Evolutionary conservation across 2,888 invertebrate species (phyloP), one percentile per base, ranked within the genome.

Genomic region (Rhaphigaster nebulosa): DNA sequence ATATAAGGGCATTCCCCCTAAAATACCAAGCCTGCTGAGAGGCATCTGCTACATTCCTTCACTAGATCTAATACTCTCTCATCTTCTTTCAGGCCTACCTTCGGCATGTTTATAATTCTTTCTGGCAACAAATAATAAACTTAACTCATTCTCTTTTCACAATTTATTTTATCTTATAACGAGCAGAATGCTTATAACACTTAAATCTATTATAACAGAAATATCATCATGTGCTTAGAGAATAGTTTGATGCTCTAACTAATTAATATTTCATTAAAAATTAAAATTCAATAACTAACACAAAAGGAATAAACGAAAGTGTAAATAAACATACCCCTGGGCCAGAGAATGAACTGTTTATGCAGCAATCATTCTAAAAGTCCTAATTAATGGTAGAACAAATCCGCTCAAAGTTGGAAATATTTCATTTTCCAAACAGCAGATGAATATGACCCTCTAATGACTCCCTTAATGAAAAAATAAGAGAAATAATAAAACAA

Each of bases 1-100:
- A 76, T 38, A 76, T 76, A 76, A 76, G 70, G 70, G 34, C 70
- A 38, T 76, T 76, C 34, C 70, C 38, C 70, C 70, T 38, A 38
- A 76, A 76, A 76, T 76, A 76, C 70, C 70, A 38, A 34, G 34
- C 38, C 23, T 38, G 34, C 5, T 20, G 34, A 76, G 20, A 76
- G 38, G 70, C 70, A 76, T 4, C 70, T 76, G 70, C 23, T 38
- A 38, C 70, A 76, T 76, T 76, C 70, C 70, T 76, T 76, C 34
- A 8, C 34, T 15, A 76, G 34, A 76, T 20, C 70, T 76, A 76
- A 76, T 76, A 38, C 34, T 8, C 70, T 76, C 70, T 70, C 34
- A 29, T 18, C 70, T 18, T 70, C 70, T 70, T 70, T 70, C 12
- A 76, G 70, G 34, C 38, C 70, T 76, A 76, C 70, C 70, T 38